A percentile compares a stretch with the other conserved stretches of the same genome.
These are phyloP conservation scores for Pollenia angustigena DNA, from an alignment of 2,888 invertebrate genomes.

Conservation along the genomic window DNA sequence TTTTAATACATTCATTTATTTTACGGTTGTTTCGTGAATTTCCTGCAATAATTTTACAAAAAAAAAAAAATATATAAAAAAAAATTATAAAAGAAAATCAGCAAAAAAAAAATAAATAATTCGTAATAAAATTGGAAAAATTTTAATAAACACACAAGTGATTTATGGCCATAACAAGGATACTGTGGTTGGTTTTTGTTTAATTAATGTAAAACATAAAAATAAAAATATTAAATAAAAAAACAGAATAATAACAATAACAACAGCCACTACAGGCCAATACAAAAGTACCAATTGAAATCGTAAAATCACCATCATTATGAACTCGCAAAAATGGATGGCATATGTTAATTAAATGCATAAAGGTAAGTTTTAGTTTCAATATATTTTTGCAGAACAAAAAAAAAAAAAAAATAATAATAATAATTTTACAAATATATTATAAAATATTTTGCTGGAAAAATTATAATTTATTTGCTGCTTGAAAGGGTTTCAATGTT, in stretches of 20 bases:
- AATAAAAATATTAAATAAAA: constrained; percentile 18
- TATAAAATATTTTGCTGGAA: not conserved
- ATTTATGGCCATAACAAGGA: constrained; percentile 70
- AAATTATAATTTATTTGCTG: constrained; percentile 16
- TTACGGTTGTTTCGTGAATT: constrained; percentile 39
- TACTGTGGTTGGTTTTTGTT: constrained; percentile 61
- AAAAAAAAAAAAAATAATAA: too few relatives aligned
- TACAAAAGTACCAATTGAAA: constrained; percentile 6
- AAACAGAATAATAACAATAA: constrained; percentile 22
- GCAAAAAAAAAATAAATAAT: constrained; percentile 13
- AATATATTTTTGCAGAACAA: too few relatives aligned
- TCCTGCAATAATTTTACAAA: constrained; percentile 56
- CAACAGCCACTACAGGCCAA: constrained; percentile 3
- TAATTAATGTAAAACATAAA: constrained; percentile 61
- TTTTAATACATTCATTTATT: constrained; percentile 41
- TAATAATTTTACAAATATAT: not conserved
- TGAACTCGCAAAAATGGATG: constrained; percentile 45
- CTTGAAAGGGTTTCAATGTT: not conserved
- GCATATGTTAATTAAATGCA: constrained; percentile 72
- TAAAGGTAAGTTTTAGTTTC: constrained; percentile 56
- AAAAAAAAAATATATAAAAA: too few relatives aligned
- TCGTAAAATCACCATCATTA: constrained; percentile 39
- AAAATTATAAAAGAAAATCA: constrained; percentile 2
- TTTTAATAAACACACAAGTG: constrained; percentile 60
- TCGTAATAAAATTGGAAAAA: constrained; percentile 47